Base-by-base conservation (phyloP, 2,797 vertebrate species). In the Pangasius krempfi region DNA sequence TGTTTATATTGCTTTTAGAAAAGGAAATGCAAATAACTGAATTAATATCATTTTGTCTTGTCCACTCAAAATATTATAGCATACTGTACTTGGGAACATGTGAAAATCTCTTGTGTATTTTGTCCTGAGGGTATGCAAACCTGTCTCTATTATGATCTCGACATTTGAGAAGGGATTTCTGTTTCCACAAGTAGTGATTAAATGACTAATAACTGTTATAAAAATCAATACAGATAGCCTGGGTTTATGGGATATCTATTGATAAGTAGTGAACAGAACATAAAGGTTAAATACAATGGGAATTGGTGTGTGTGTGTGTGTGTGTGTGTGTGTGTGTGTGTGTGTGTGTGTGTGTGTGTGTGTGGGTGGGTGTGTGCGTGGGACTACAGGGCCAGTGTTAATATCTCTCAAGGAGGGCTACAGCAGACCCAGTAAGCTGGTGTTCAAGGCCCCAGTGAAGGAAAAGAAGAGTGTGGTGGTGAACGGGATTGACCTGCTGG, bases 401-500 rank as follows among this genome's bases (percentile, higher is more conserved):
- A 97, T 99, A 95, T 99, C 98, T 0, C 94, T 99, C 91, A 99
- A 98, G 93, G 98, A 99, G 85, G 98, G 98, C 86, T 99, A 98
- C 93, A 96, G 96, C 91, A 96, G 95, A 84, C 97, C 97, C 33
- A 96, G 96, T 88, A 97, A 97, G 92, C 90, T 97, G 0, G 97
- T 97, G 91, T 99, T 99, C 91, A 99, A 99, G 92, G 97, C 97
- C 0, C 98, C 98, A 0, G 96, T 96, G 87, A 97, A 96, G 93
- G 98, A 99, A 87, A 99, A 99, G 95, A 99, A 97, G 91, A 97
- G 96, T 0, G 94, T 98, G 1, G 97, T 99, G 0, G 99, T 99
- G n/a, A 99, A 99, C 0, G 98, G 98, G 44, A 98, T 99, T 5
- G 98, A 99, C 94, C 96, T 99, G 88, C 95, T 99, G 93, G 98